Base-by-base conservation (phyloP, 2,888 invertebrate genomes). In the Andrena minutula region DNA sequence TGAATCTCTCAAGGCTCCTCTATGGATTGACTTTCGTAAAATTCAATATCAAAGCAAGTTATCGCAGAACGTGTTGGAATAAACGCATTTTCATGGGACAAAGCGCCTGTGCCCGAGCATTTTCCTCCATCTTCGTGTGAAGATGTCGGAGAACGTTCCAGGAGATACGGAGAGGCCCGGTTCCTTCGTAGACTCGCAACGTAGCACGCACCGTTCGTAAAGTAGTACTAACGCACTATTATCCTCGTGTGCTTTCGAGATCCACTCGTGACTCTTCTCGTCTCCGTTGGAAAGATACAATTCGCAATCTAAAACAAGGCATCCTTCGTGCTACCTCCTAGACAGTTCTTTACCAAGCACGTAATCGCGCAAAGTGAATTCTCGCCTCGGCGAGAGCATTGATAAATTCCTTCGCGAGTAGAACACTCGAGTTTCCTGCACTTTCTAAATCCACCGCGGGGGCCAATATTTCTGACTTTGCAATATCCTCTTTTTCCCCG, bases 141-240 rank as follows among this genome's bases (percentile, higher is more conserved):
- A 66, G 75, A 41, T 2, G 65, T 8, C 20, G 75, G 51, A 30
- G 26, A 75, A 28, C 23, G 61, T 82, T 79, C 70, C 71, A 69
- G 49, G 53, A 28, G 49, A 32, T 12, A 47, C 73, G 75, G 83
- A 49, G 86, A 73, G 66, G 71, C 78, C 87, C 87, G 89, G 88
- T 86, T 88, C 87, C 86, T 85, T 91, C 91, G 92, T 93, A 93
- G 93, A 92, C 92, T 93, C 93, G 93, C 93, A 93, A 93, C 93
- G 93, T 93, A 93, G 93, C 93, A 93, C 93, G 93, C 93, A 92
- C 87, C 56, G 90, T 88, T 86, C 91, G 90, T 79, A 77, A 75
- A 61, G 71, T 79, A 92, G 90, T 89, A 92, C 92, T 92, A 92
- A 91, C 89, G 86, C 85, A 88, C 87, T 75, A 72, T 85, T 78